Evolutionary conservation across 2,888 invertebrate species (phyloP), one percentile per base, ranked within the genome.

Genomic region (Euphydryas editha): DNA sequence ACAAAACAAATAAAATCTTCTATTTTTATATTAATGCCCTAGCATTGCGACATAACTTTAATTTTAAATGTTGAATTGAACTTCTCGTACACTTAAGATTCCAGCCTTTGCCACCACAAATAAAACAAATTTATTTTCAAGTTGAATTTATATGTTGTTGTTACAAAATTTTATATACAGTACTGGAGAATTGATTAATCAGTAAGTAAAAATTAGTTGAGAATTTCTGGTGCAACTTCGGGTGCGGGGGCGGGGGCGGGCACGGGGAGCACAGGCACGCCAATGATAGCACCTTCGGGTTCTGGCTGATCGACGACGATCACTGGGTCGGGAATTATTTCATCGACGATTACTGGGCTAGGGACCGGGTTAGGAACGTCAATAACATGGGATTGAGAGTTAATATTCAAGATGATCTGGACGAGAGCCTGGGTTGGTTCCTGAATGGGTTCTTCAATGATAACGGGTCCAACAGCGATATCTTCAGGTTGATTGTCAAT

Each of bases 401-500:
- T 65, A 11, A 67, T 55, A 39, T 67, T 70, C 59, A 67, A 44
- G 44, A 67, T 59, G 44, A 65, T 56, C 59, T 65, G 67, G 54
- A 42, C 59, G 17, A 59, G 55, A 44, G 67, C 49, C 21, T 63
- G 46, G 54, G 58, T 6, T 44, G 51, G 49, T 46, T 6, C n/a
- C 18, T 54, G 13, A 18, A 49, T 21, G 18, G 49, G 13, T 1
- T 49, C n/a, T n/a, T n/a, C 49, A 17, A 47, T 42, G 17, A 57
- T 13, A 30, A 24, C 60, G 37, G 65, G 72, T 15, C 71, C 72
- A 4, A 67, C 64, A 17, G 70, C 69, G 30, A 75, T 71, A 20
- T 66, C 68, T 0, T 56, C 58, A 55, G 59, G 17, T 59, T 11
- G 10, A 39, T 15, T 11, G 11, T n/a, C 49, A 17, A 47, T 42